Conservation (phyloP, 2,888 invertebrate genomes). For the Chrysopilus asiliformis region DNA sequence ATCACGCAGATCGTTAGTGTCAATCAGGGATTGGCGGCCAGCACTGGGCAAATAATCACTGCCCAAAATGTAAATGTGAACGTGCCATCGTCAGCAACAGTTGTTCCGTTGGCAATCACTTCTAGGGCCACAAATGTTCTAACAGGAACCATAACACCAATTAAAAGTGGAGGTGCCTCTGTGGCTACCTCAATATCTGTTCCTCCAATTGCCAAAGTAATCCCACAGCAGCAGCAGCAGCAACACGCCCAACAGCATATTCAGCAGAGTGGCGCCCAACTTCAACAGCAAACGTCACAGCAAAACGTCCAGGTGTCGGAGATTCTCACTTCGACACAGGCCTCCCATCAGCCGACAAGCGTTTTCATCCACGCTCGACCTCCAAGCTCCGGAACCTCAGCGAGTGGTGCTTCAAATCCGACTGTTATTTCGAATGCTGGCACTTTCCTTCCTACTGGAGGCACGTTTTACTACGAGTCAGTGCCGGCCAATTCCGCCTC, state of each 20-base stretch:
- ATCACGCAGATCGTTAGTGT: constrained; percentile 26
- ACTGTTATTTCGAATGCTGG: constrained; percentile 19
- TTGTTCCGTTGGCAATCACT: constrained; percentile 30
- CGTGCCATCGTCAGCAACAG: constrained; percentile 20
- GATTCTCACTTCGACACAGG: constrained; percentile 14
- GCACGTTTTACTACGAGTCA: constrained; percentile 35
- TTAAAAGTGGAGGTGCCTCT: constrained; percentile 24
- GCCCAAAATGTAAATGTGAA: constrained; percentile 19
- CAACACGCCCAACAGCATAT: constrained; percentile 10
- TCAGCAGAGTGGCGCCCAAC: constrained; percentile 8
- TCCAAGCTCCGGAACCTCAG: constrained; percentile 17
- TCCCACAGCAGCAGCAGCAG: constrained; percentile 18
- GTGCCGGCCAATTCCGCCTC: constrained; percentile 28
- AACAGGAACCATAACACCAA: constrained; percentile 31
- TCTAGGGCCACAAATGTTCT: constrained; percentile 27
- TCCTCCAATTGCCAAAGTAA: constrained; percentile 32
- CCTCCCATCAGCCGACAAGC: constrained; percentile 14
- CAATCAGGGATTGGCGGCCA: constrained; percentile 19
- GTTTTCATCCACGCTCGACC: constrained; percentile 26
- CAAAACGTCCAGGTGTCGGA: constrained; percentile 14
- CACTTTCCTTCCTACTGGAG: constrained; percentile 26
- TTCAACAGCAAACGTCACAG: constrained; percentile 7
- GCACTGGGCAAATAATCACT: constrained; percentile 20
- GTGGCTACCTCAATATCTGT: constrained; percentile 15
- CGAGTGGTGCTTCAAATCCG: constrained; percentile 16